Conservation (phyloP, 2,113 vertebrate genomes). For the Notarius lentiginosus region DNA sequence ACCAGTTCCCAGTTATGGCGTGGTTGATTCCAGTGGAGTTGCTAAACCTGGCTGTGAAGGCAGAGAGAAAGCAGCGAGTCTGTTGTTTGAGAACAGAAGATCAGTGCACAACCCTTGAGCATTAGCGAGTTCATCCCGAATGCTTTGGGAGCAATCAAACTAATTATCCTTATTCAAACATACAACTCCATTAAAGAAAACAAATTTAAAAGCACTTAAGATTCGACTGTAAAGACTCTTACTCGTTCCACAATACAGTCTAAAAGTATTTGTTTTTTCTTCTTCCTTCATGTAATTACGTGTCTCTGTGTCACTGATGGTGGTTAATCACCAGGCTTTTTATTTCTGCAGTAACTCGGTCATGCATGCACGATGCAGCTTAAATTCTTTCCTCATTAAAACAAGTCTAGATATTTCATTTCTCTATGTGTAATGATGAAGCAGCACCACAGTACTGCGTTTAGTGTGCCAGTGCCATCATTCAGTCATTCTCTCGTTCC, state of each 20-base stretch:
- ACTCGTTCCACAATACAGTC: neutral
- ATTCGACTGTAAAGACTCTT: neutral
- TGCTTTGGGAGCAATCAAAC: constrained; percentile 10
- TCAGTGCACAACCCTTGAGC: neutral
- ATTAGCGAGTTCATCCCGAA: neutral
- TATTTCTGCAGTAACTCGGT: neutral
- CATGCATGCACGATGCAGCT: neutral
- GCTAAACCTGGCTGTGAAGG: neutral
- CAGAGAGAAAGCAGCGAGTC: neutral
- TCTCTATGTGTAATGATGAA: neutral
- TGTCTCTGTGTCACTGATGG: neutral
- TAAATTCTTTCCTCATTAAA: neutral
- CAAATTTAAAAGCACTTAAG: neutral
- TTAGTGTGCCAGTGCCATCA: neutral
- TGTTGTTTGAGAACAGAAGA: neutral
- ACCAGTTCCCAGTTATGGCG: neutral
- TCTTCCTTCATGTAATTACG: neutral
- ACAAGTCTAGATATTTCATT: neutral
- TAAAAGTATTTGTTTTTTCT: neutral
- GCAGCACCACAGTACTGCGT: neutral
- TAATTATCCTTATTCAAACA: constrained; percentile 9
- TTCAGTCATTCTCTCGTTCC: neutral
- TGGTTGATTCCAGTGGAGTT: neutral
- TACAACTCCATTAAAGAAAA: neutral
- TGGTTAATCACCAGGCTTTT: neutral